phyloP scores from a whole-genome alignment of 1,140 invertebrate genomes.

The Hermatobates lingyangjiaoensis region DNA sequence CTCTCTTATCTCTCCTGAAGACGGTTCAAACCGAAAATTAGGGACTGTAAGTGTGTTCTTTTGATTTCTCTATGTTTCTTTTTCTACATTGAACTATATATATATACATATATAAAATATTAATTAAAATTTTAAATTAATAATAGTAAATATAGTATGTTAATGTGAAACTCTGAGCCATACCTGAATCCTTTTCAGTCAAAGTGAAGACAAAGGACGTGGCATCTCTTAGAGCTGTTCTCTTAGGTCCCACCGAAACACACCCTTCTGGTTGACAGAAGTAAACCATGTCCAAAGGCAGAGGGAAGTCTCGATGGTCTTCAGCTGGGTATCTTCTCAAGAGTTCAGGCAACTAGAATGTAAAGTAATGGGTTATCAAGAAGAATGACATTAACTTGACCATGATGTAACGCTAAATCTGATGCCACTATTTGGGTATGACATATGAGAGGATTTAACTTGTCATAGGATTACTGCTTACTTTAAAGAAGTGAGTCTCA shows the following conservation, averaged over 20 bases:
- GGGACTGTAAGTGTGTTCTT: too few species aligned
- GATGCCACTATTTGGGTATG: neutral
- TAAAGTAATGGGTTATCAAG: slow-evolving; percentile 7
- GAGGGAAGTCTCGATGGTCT: slow-evolving; percentile 92
- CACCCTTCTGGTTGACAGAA: slow-evolving; percentile 99
- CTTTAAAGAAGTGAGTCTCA: neutral
- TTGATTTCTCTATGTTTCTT: too few species aligned
- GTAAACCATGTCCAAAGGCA: slow-evolving; percentile 94
- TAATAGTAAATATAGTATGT: too few species aligned
- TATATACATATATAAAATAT: too few species aligned
- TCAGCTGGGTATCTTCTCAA: slow-evolving; percentile 90
- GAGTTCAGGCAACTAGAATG: slow-evolving; percentile 56
- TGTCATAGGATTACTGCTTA: neutral
- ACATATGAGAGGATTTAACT: neutral
- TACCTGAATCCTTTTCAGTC: slow-evolving; percentile 95
- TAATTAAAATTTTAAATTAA: too few species aligned
- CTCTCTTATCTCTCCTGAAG: too few species aligned
- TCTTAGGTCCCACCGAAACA: slow-evolving; percentile 68
- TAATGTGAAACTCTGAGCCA: too few species aligned
- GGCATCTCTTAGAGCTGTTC: slow-evolving; percentile 66
- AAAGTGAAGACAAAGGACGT: slow-evolving; percentile 96
- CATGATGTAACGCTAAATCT: neutral
- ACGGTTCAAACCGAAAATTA: too few species aligned
- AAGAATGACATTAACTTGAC: neutral
- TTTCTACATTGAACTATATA: too few species aligned